A percentile compares a stretch with the other conserved stretches of the same genome.
Evolutionary conservation across 2,113 vertebrate genomes (phyloP).

Genomic region (Centropus unirufus): DNA sequence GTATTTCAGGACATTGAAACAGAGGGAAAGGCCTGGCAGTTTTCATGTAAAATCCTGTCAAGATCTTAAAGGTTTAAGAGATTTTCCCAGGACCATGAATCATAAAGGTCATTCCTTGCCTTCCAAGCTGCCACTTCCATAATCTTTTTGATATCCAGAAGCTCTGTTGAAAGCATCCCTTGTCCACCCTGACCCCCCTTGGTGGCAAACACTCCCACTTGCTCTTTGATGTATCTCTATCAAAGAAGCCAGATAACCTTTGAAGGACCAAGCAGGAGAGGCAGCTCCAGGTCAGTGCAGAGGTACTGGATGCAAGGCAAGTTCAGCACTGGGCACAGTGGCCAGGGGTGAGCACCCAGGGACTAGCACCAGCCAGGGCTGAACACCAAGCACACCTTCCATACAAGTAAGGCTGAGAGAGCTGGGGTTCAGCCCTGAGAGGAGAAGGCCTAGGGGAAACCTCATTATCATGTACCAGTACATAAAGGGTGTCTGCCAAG

Average conservation of each 20-base stretch:
- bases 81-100: not conserved
- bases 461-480: too few species aligned
- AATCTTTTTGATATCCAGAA: conserved; percentile 31
- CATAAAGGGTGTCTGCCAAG: too few species aligned
- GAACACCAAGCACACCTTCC: too few species aligned
- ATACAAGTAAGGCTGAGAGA: too few species aligned
- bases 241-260: not conserved
- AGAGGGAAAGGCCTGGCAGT: not conserved
- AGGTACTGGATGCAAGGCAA: not conserved
- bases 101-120: not conserved
- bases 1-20: not conserved
- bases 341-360: not conserved
- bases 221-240: not conserved
- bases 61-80: conserved; percentile 33
- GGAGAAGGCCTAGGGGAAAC: too few species aligned
- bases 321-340: not conserved
- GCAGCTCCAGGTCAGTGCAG: not conserved
- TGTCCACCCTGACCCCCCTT: not conserved
- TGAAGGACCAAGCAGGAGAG: not conserved
- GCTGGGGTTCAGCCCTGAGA: too few species aligned
- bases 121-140: not conserved
- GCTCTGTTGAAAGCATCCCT: conserved; percentile 17
- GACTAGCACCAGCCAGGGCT: not conserved
- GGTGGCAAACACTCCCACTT: not conserved
- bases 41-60: conserved; percentile 24